Evolutionary conservation across 2,888 invertebrate species (phyloP).

Genomic region (Caenorhabditis drosophilae): DNA sequence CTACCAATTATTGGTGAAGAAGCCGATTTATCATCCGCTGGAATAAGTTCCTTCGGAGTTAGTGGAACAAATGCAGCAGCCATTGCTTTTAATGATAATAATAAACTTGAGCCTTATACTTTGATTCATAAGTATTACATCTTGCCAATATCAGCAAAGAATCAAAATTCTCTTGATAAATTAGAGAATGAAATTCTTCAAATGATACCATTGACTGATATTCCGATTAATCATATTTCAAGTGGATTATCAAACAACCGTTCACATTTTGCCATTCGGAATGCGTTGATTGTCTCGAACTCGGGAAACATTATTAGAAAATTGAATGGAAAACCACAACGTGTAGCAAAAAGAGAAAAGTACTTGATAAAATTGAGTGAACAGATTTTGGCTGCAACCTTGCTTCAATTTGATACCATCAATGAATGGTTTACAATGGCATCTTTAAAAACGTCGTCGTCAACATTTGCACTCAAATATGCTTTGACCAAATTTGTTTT

Average conservation of each 20-base stretch:
- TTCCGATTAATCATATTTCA: constrained; percentile 22
- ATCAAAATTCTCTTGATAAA: constrained; percentile 41
- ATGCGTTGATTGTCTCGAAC: constrained; percentile 22
- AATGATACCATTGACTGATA: constrained; percentile 27
- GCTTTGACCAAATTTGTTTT: constrained; percentile 25
- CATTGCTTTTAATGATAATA: constrained; percentile 37
- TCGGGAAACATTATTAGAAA: constrained; percentile 17
- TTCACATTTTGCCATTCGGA: constrained; percentile 25
- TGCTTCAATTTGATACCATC: constrained; percentile 26
- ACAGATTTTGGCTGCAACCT: constrained; percentile 2
- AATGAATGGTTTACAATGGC: constrained; percentile 27
- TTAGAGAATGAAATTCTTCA: constrained; percentile 25
- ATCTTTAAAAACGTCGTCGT: constrained; percentile 14
- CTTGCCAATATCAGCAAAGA: constrained; percentile 58
- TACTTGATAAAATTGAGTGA: constrained; percentile 12
- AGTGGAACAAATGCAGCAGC: constrained; percentile 66
- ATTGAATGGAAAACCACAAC: constrained; percentile 25
- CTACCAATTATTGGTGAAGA: constrained; percentile 55
- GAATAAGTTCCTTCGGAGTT: constrained; percentile 66
- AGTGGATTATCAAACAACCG: constrained; percentile 24
- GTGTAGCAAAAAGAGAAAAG: constrained; percentile 20
- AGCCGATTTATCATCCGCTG: constrained; percentile 41
- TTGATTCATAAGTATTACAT: constrained; percentile 31
- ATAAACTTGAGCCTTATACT: constrained; percentile 25
- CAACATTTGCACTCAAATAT: constrained; percentile 29